Base-by-base conservation (phyloP, 2,113 vertebrate genomes). In the Eurystomus gularis region DNA sequence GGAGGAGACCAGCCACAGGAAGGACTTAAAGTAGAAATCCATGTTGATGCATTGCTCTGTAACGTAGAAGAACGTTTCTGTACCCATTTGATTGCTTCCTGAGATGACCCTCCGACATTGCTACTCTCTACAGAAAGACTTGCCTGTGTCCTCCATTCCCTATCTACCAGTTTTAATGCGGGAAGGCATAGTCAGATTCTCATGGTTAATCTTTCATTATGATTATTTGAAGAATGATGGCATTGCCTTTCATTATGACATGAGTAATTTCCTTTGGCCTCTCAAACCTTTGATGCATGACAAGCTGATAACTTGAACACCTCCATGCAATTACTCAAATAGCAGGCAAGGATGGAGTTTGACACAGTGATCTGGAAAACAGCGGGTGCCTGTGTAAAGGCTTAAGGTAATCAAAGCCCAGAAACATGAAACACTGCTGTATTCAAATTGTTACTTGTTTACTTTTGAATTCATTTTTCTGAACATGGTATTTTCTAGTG, bases 241-340 rank as follows among this genome's bases (percentile, higher is more conserved):
- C 35, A 64, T 89, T 91, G 55, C 29, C 49, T 85, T 91, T 96
- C 40, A 52, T 54, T 77, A 37, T 60, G 64, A 82, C 24, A 52
- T 69, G 48, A 90, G 83, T 60, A 61, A 87, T 95, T 95, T 90
- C 57, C 51, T 78, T 79, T 52, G 61, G 25, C 66, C 35, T 84
- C 69, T 83, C 49, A 83, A 39, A 73, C 20, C 71, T 88, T 64
- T 84, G 21, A 52, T 61, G 79, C 31, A 18, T 81, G 68, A 42
- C 49, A 86, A 76, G 37, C 55, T 82, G 48, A 88, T 93, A 93
- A 93, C 54, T 64, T 70, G 46, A 93, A 80, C 44, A 77, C 25
- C 37, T 93, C 69, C 35, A 23, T 62, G 18, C 92, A 80, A 57
- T 92, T 90, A 55, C 37, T 69, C 0, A 0, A 82, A 37, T 76